phyloP scores from a whole-genome alignment of 2,797 vertebrate species.

The Tenualosa ilisha region DNA sequence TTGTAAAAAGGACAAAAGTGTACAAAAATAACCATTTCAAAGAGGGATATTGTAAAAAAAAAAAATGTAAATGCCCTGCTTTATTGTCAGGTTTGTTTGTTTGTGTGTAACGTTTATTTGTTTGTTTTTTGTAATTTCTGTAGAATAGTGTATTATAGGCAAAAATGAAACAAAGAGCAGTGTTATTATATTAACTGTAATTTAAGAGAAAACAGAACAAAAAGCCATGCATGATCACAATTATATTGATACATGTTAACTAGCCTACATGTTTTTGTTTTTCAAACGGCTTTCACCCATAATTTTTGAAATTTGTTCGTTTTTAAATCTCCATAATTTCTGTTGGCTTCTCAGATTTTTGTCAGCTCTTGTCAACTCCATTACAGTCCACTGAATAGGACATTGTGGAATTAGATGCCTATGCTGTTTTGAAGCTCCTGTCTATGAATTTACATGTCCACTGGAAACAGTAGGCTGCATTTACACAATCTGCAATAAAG shows the following conservation, averaged over 20 bases:
- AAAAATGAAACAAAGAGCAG: constrained; percentile 33
- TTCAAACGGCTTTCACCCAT: background rate
- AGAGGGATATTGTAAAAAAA: constrained; percentile 51
- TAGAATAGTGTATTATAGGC: constrained; percentile 71
- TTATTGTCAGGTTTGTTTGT: constrained; percentile 57
- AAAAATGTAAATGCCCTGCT: constrained; percentile 62
- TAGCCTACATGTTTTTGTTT: background rate
- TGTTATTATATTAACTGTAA: constrained; percentile 64
- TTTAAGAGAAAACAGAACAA: constrained; percentile 45
- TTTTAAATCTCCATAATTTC: background rate
- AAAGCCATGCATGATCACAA: constrained; percentile 41
- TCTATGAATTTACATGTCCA: constrained; percentile 3
- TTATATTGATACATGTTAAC: constrained; percentile 21
- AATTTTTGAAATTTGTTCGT: background rate
- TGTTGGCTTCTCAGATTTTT: background rate
- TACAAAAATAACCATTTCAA: constrained; percentile 44
- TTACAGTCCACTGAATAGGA: background rate
- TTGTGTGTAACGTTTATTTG: constrained; percentile 47
- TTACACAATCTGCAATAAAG: constrained; percentile 29
- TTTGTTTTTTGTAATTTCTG: constrained; percentile 69
- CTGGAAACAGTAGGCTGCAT: constrained; percentile 10
- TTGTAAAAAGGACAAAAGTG: constrained; percentile 39
- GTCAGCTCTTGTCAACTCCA: background rate
- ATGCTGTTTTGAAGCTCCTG: background rate
- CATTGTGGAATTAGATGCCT: constrained; percentile 14